These are phyloP conservation scores for Brotula barbata DNA, from an alignment of 2,797 vertebrate species.

Conservation along the genomic window DNA sequence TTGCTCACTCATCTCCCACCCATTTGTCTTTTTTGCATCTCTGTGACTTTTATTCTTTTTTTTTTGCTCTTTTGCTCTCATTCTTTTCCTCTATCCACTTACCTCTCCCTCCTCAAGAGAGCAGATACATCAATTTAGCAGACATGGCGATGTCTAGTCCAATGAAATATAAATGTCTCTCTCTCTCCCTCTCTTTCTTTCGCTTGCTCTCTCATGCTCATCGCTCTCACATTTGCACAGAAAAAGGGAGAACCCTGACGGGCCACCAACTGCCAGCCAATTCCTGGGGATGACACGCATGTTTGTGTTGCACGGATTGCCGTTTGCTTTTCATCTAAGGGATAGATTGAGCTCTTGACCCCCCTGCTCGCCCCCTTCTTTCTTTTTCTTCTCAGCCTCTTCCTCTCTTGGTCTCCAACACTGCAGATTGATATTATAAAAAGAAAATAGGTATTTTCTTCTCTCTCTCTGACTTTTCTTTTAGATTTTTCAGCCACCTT, in stretches of 20 bases:
- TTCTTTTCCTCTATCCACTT: slow-evolving; percentile 3
- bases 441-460: slow-evolving; percentile 16
- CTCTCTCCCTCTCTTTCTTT: slow-evolving; percentile 24
- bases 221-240: slow-evolving; percentile 67
- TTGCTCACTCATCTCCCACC: slow-evolving; percentile 28
- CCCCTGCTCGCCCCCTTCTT: slow-evolving; percentile 12
- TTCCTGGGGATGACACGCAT: slow-evolving; percentile 71
- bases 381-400: slow-evolving; percentile 19
- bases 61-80: slow-evolving; percentile 11
- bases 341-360: slow-evolving; percentile 75
- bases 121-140: slow-evolving; percentile 64
- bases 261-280: slow-evolving; percentile 62
- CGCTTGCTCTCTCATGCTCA: neutral
- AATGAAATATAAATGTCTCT: slow-evolving; percentile 75
- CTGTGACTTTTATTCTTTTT: neutral
- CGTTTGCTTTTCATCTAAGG: slow-evolving; percentile 80
- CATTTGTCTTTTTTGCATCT: slow-evolving; percentile 5
- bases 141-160: slow-evolving; percentile 38
- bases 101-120: slow-evolving; percentile 37
- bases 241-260: slow-evolving; percentile 52
- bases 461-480: neutral
- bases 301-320: slow-evolving; percentile 72
- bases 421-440: slow-evolving; percentile 32
- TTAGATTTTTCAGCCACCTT: neutral
- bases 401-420: slow-evolving; percentile 20